phyloP scores from a whole-genome alignment of 1,140 invertebrate genomes.

The Zaprionus tsacasi region DNA sequence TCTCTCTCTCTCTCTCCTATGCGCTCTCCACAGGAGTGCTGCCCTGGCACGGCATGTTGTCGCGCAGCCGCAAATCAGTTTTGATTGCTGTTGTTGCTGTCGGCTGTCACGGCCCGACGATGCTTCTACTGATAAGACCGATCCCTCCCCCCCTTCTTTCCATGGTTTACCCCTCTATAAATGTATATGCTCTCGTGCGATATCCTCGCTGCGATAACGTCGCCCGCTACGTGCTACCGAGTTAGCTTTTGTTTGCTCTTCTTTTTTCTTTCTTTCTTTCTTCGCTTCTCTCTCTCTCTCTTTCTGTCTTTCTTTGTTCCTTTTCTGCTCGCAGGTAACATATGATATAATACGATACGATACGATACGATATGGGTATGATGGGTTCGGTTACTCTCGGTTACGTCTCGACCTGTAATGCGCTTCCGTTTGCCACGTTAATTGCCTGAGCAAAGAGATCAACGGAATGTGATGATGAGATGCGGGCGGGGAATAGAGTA shows the following conservation, averaged over 20 bases:
- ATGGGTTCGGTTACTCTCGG: slow-evolving; percentile 16
- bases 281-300: background rate
- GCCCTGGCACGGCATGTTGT: slow-evolving; percentile 10
- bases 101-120: slow-evolving; percentile 72
- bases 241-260: slow-evolving; percentile 39
- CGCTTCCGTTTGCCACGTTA: slow-evolving; percentile 67
- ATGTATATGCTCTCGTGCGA: slow-evolving; percentile 12
- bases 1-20: background rate
- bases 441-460: slow-evolving; percentile 29
- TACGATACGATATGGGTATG: slow-evolving; percentile 22
- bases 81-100: slow-evolving; percentile 54
- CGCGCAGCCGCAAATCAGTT: slow-evolving; percentile 60
- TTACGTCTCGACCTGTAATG: slow-evolving; percentile 63
- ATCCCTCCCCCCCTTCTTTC: background rate
- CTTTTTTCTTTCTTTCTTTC: slow-evolving; percentile 13
- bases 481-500: too few relatives aligned
- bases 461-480: background rate
- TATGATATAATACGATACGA: slow-evolving; percentile 63
- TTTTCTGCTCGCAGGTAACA: slow-evolving; percentile 13
- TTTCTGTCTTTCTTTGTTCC: background rate
- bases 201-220: slow-evolving; percentile 59
- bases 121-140: slow-evolving; percentile 63
- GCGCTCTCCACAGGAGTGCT: slow-evolving; percentile 4
- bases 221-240: slow-evolving; percentile 60
- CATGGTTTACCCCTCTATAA: background rate